Evolutionary conservation across 2,888 invertebrate genomes (phyloP), one percentile per base, ranked within the genome.

Genomic region (Mimachlamys varia): DNA sequence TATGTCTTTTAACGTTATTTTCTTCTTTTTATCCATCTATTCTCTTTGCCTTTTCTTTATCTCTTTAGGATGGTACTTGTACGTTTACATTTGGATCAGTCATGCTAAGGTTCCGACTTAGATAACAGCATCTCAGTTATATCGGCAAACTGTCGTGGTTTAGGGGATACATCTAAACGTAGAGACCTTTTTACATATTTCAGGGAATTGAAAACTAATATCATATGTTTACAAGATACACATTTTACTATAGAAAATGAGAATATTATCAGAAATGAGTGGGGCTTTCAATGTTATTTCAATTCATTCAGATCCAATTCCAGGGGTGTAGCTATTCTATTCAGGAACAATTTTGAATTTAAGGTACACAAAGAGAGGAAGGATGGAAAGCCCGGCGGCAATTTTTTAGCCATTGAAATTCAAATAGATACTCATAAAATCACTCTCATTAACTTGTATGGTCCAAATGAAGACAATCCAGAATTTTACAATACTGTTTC

Each of bases 391-490:
- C n/a, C 13, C 19, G 33, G 50, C 55, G 90, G 90, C 17, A 90
- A 55, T 87, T 90, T 38, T 55, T 38, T 88, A 88, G 88, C 55
- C 33, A 27, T 90, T 17, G 90, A 90, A 37, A 87, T 89, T 12
- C 17, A 37, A 17, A 89, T 91, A 22, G 88, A 89, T 17, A 53
- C 53, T 2, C 37, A 87, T 38, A 90, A 12, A 13, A 33, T 90
- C 76, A 89, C 89, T 19, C n/a, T 91, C 0, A 62, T 92, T 49
- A 88, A 44, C 62, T 27, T 92, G 38, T 92, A 90, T 90, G 89
- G 90, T 12, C 89, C 90, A 17, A 90, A 89, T 88, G 22, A n/a
- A n/a, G 90, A 92, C 58, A 38, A 53, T 0, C 90, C 90, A 49
- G 88, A 89, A 15, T 91, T 91, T 88, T 89, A 87, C 50, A 88